Evolutionary conservation across 2,113 vertebrate genomes (phyloP).

Genomic region (Recurvirostra avosetta): DNA sequence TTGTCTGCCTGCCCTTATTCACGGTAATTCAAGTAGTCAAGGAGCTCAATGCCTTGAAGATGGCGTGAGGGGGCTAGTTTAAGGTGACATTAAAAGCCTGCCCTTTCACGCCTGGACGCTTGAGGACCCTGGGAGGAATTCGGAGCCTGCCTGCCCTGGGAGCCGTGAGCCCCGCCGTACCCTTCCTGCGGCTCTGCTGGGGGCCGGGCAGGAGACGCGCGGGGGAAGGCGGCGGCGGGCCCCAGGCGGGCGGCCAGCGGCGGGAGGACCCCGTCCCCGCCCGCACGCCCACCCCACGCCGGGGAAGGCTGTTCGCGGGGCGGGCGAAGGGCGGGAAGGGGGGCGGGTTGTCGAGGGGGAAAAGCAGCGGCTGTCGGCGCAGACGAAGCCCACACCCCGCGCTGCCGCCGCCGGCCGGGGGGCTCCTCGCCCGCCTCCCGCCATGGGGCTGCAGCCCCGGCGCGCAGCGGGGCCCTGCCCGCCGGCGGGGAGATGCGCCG

Average conservation of each 20-base stretch:
- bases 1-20: fast-evolving
- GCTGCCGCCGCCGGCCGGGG: neutral
- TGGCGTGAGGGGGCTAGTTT: fast-evolving
- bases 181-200: fast-evolving
- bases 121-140: neutral
- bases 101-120: neutral
- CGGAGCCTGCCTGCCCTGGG: too few relatives aligned
- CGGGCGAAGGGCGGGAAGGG: conserved; percentile 25
- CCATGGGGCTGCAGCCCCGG: neutral
- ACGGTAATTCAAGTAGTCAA: fast-evolving
- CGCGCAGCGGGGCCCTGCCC: conserved; percentile 8
- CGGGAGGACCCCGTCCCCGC: neutral
- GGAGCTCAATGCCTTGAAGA: neutral
- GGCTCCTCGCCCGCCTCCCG: neutral
- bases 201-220: neutral
- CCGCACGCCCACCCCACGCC: neutral
- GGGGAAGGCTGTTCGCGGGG: conserved; percentile 4
- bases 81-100: fast-evolving
- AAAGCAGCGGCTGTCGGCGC: neutral
- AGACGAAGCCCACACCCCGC: neutral
- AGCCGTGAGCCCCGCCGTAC: fast-evolving
- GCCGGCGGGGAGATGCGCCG: neutral
- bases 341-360: neutral
- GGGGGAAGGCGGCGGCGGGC: neutral
- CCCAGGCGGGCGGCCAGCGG: too few relatives aligned